Evolutionary conservation across 1,140 invertebrate species (phyloP).

Genomic region (Panagrolaimus sp.): DNA sequence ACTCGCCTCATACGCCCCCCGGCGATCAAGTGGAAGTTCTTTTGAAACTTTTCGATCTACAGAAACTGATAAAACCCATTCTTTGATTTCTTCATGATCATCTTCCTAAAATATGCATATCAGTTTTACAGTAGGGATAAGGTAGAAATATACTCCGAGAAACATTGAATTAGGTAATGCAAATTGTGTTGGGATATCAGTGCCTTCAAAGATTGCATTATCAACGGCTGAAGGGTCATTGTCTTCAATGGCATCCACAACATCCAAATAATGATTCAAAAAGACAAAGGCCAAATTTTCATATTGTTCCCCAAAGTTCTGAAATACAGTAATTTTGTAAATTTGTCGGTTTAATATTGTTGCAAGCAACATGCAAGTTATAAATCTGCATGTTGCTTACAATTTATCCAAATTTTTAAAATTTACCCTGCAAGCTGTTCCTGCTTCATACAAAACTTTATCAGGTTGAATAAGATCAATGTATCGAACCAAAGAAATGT

Average conservation of each 20-base stretch:
- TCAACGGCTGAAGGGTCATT: conserved; percentile 71
- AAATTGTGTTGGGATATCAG: conserved; percentile 81
- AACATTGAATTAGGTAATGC: conserved; percentile 69
- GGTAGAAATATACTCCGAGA: conserved; percentile 59
- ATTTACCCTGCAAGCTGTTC: conserved; percentile 66
- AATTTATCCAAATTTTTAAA: not conserved
- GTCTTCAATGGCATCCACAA: conserved; percentile 81
- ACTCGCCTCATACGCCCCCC: conserved; percentile 70
- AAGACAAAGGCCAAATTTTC: conserved; percentile 90
- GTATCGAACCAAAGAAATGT: conserved; percentile 75
- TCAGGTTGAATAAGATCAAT: conserved; percentile 85
- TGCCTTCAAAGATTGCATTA: conserved; percentile 77
- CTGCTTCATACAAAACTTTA: conserved; percentile 82
- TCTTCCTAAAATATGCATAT: conserved; percentile 51
- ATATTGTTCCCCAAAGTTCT: conserved; percentile 60
- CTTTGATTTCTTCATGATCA: conserved; percentile 76
- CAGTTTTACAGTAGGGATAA: conserved; percentile 8
- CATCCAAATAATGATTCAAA: conserved; percentile 87
- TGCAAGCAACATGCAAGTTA: too few species aligned
- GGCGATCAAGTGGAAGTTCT: conserved; percentile 69
- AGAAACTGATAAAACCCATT: conserved; percentile 89
- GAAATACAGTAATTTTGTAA: too few species aligned
- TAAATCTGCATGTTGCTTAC: conserved; percentile 18
- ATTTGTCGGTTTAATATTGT: not conserved
- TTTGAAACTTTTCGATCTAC: conserved; percentile 89